phyloP scores from a whole-genome alignment of 2,888 invertebrate species.

The Ypsolopha sequella region DNA sequence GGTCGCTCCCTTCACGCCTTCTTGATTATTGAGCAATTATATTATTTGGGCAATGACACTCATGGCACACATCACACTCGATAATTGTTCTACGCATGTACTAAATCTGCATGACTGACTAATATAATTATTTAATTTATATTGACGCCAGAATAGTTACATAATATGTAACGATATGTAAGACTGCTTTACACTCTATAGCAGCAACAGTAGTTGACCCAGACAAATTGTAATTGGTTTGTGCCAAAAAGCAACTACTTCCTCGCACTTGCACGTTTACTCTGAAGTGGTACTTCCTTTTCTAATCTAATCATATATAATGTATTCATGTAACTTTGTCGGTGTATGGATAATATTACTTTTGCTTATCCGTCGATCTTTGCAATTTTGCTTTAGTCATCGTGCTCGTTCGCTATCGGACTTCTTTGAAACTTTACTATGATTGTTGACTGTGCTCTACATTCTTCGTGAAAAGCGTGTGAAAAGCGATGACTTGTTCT shows the following conservation, averaged over 20 bases:
- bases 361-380: too few relatives aligned
- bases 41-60: neutral
- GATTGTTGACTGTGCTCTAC: too few relatives aligned
- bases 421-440: too few relatives aligned
- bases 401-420: too few relatives aligned
- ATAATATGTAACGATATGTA: neutral
- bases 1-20: neutral
- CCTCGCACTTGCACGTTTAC: conserved; percentile 17
- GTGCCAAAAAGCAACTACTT: conserved; percentile 30
- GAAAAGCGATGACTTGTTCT: neutral
- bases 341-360: too few relatives aligned
- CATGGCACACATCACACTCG: neutral
- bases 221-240: neutral
- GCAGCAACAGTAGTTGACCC: neutral
- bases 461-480: too few relatives aligned
- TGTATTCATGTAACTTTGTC: too few relatives aligned
- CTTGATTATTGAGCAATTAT: neutral
- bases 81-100: neutral
- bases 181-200: too few relatives aligned
- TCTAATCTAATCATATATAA: too few relatives aligned
- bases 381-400: too few relatives aligned
- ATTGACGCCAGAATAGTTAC: neutral
- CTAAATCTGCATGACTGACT: neutral
- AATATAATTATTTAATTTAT: neutral
- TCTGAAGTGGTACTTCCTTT: too few relatives aligned